A percentile compares a stretch with the other conserved stretches of the same genome.
Conservation (phyloP, 1,140 invertebrate species). For the Lanistes nyassanus region DNA sequence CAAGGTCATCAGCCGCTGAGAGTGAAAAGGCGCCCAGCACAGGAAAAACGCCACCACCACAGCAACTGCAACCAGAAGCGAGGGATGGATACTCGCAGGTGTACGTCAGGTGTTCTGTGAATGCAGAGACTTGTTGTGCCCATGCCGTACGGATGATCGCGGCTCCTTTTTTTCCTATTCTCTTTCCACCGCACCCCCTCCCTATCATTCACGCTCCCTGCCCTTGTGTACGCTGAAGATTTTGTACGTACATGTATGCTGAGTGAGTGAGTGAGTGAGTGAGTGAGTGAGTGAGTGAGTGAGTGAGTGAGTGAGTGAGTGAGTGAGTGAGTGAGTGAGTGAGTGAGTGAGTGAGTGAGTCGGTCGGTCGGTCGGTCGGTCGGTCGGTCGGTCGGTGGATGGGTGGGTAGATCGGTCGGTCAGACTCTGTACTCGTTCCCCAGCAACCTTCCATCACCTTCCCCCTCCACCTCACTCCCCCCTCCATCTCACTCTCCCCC, state of each 20-base stretch:
- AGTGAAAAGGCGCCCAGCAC: conserved; percentile 92
- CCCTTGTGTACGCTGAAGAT: neutral
- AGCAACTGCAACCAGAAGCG: conserved; percentile 37
- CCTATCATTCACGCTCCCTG: neutral
- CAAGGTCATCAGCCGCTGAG: conserved; percentile 82
- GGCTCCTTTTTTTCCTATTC: neutral
- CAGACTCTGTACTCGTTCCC: too few species aligned
- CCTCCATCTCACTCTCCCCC: too few species aligned
- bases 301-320: neutral
- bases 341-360: too few species aligned
- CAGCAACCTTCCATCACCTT: too few species aligned
- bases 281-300: neutral
- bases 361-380: too few species aligned
- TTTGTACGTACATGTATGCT: neutral
- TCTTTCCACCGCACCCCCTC: neutral
- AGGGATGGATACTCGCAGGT: neutral
- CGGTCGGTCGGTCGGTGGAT: too few species aligned
- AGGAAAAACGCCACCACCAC: conserved; percentile 91
- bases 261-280: neutral
- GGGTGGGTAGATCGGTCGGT: too few species aligned
- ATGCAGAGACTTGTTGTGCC: neutral
- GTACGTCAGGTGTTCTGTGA: neutral
- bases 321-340: neutral
- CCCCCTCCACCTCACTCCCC: too few species aligned
- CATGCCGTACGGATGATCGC: neutral